Evolutionary conservation across 2,797 vertebrate genomes (phyloP).

Genomic region (Ibycter americanus): DNA sequence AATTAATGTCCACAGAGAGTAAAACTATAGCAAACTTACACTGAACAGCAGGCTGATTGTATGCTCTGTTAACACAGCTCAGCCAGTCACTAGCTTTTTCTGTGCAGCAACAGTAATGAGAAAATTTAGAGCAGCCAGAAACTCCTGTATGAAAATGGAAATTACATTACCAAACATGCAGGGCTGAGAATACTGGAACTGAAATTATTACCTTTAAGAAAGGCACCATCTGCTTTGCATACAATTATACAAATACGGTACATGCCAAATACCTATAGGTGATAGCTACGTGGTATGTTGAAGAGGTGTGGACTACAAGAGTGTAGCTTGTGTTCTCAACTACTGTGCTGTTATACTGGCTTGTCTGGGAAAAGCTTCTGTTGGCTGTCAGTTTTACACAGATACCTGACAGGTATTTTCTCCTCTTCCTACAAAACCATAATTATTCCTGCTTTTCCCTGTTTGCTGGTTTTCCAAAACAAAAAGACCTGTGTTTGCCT

Average conservation of each 20-base stretch:
- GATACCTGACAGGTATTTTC: not conserved
- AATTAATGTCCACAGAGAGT: not conserved
- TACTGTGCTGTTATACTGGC: not conserved
- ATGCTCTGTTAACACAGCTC: not conserved
- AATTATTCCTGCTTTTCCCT: not conserved
- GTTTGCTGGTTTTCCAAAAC: not conserved
- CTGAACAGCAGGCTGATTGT: not conserved
- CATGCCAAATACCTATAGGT: not conserved
- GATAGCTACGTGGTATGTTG: fast-evolving
- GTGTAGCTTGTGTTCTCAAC: not conserved
- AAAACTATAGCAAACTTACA: not conserved
- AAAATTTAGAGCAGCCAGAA: not conserved
- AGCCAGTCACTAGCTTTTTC: not conserved
- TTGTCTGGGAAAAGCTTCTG: not conserved
- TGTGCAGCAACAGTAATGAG: not conserved
- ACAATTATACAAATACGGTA: not conserved
- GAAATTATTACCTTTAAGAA: not conserved
- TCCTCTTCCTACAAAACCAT: not conserved
- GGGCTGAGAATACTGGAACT: not conserved
- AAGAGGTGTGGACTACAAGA: not conserved
- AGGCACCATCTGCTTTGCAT: not conserved
- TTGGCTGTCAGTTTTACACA: not conserved
- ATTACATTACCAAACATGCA: not conserved
- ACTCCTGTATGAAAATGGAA: not conserved
- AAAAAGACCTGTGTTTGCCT: not conserved